Conservation (phyloP, 2,797 vertebrate genomes). For the Buceros bicornis region DNA sequence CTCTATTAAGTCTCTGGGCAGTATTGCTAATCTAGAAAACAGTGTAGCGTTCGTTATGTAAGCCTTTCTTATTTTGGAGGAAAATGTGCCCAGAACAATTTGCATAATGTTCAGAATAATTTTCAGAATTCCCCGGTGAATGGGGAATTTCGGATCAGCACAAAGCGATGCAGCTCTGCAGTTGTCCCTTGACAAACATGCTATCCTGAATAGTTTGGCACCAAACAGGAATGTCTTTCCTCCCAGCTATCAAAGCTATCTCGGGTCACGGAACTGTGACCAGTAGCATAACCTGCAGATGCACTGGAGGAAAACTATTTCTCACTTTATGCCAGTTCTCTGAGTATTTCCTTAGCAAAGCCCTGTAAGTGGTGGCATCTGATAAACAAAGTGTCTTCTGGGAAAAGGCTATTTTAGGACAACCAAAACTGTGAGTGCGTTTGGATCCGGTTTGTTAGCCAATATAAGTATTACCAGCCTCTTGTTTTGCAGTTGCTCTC, state of each 20-base stretch:
- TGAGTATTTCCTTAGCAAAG: conserved; percentile 4
- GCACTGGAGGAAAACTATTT: neutral
- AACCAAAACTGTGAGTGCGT: neutral
- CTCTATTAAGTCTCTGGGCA: conserved; percentile 64
- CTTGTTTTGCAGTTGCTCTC: neutral
- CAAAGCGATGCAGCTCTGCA: neutral
- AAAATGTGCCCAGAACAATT: conserved; percentile 68
- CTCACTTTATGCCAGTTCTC: neutral
- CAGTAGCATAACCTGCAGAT: neutral
- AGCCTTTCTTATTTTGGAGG: conserved; percentile 56
- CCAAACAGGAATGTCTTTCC: neutral
- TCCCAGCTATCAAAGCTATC: neutral
- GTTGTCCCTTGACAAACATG: neutral
- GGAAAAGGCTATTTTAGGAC: conserved; percentile 9
- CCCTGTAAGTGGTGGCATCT: neutral
- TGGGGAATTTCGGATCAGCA: conserved; percentile 21
- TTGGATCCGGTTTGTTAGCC: neutral
- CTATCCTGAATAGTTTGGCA: neutral
- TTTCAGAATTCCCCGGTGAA: conserved; percentile 37
- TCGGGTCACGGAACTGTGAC: conserved; percentile 1
- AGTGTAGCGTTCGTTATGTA: conserved; percentile 40
- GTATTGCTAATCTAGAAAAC: conserved; percentile 65
- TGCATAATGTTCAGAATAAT: conserved; percentile 61
- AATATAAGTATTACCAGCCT: neutral
- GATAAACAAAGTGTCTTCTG: conserved; percentile 1